A percentile compares a stretch with the other conserved stretches of the same genome.
Conservation (phyloP, 2,113 vertebrate genomes). For the Cebus imitator region DNA sequence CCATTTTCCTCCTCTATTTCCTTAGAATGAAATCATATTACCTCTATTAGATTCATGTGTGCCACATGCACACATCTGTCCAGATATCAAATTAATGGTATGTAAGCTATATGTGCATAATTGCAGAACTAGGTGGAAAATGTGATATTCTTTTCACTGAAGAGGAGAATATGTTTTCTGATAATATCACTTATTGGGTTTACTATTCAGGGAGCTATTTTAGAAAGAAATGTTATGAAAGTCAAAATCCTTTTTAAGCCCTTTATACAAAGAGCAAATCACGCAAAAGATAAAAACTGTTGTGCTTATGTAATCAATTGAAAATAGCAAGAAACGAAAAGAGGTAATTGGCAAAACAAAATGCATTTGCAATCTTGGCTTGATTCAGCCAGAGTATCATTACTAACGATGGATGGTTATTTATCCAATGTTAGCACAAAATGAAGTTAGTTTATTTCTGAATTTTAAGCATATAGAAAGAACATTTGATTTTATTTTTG, state of each 20-base stretch:
- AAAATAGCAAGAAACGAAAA: background rate
- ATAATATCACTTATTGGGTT: background rate
- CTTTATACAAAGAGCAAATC: background rate
- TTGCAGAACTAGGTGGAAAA: background rate
- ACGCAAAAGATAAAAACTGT: background rate
- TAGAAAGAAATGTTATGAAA: background rate
- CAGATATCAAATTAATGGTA: background rate
- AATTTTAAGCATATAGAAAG: background rate
- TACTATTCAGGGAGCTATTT: background rate
- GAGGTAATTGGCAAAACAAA: background rate
- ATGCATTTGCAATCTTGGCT: background rate
- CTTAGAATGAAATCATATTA: background rate
- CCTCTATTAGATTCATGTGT: background rate
- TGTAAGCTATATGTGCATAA: background rate
- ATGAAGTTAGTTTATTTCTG: background rate
- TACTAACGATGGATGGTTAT: background rate
- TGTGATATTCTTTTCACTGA: background rate
- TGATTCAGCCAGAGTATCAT: background rate
- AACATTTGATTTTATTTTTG: background rate
- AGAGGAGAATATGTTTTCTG: background rate
- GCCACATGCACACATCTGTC: background rate
- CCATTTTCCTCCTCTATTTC: background rate
- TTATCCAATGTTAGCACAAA: background rate
- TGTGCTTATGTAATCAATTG: background rate
- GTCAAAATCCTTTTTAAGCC: background rate